phyloP scores from a whole-genome alignment of 2,797 vertebrate species.

The Helarctos malayanus region DNA sequence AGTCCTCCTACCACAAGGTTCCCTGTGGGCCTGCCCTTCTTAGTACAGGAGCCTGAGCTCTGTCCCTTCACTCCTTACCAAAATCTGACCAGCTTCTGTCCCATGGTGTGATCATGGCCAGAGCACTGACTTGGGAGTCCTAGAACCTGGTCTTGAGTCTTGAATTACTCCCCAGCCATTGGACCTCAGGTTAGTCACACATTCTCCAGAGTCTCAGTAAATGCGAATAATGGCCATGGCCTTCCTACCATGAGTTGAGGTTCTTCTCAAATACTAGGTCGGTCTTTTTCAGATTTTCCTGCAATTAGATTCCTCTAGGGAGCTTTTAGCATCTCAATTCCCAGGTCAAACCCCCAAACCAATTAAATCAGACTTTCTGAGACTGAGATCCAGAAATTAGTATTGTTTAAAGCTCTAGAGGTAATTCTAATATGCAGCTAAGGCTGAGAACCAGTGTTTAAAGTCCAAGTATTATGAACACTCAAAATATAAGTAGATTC shows the following conservation, averaged over 20 bases:
- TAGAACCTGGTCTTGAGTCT: background rate
- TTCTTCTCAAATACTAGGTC: background rate
- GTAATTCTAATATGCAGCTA: conserved; percentile 15
- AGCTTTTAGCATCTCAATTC: conserved; percentile 35
- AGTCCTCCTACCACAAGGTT: background rate
- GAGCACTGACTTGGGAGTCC: background rate
- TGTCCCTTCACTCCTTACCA: background rate
- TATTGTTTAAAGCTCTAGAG: background rate
- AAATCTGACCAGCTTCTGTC: background rate
- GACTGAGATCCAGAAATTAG: background rate
- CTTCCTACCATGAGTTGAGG: background rate
- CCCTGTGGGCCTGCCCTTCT: background rate
- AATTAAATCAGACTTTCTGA: conserved; percentile 50
- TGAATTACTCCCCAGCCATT: background rate
- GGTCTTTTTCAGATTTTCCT: conserved; percentile 30
- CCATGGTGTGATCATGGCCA: background rate
- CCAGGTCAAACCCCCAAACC: background rate
- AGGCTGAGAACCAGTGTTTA: background rate
- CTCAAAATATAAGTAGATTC: conserved; percentile 25
- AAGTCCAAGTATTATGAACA: background rate
- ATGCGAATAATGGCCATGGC: background rate
- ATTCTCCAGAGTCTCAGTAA: background rate
- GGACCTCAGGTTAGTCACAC: background rate
- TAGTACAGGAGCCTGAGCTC: background rate
- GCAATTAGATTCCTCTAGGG: background rate